Percentiles rank a stretch among this genome's conserved stretches.
These are phyloP conservation scores for Hoplostethus atlanticus DNA, from an alignment of 2,797 vertebrate species.

Conservation along the genomic window DNA sequence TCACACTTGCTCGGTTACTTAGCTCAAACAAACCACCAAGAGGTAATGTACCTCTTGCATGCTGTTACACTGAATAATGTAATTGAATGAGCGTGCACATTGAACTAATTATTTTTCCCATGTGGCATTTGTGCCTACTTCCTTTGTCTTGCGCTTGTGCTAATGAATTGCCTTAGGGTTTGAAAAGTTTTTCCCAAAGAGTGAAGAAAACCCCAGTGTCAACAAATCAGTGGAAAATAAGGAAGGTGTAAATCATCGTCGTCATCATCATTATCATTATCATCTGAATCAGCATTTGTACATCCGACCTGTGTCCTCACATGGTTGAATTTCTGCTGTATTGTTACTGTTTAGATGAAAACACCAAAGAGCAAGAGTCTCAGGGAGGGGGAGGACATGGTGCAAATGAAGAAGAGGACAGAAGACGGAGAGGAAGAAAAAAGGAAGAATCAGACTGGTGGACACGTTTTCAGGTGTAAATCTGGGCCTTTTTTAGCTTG, in stretches of 20 bases:
- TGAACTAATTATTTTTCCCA: constrained; percentile 8
- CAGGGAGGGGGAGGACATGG: constrained; percentile 38
- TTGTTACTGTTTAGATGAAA: constrained; percentile 61
- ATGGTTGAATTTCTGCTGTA: constrained; percentile 7
- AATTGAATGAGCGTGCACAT: not conserved
- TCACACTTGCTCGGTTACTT: constrained; percentile 59
- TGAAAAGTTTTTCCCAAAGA: constrained; percentile 84
- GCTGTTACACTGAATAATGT: not conserved
- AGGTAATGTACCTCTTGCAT: constrained; percentile 69
- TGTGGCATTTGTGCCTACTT: not conserved
- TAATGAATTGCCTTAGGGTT: constrained; percentile 67
- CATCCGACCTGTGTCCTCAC: constrained; percentile 1
- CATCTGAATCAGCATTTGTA: not conserved
- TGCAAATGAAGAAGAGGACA: constrained; percentile 33
- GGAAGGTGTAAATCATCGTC: constrained; percentile 19
- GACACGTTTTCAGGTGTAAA: constrained; percentile 80
- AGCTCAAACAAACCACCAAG: constrained; percentile 81
- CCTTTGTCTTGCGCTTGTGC: constrained; percentile 34
- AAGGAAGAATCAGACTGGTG: constrained; percentile 79
- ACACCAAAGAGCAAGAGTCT: constrained; percentile 64
- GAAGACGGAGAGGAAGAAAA: constrained; percentile 63
- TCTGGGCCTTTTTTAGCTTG: not conserved
- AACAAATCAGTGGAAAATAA: constrained; percentile 60
- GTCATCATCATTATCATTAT: not conserved
- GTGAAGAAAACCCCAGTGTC: constrained; percentile 46